phyloP scores from a whole-genome alignment of 2,888 invertebrate species.

The Torymus texanus region DNA sequence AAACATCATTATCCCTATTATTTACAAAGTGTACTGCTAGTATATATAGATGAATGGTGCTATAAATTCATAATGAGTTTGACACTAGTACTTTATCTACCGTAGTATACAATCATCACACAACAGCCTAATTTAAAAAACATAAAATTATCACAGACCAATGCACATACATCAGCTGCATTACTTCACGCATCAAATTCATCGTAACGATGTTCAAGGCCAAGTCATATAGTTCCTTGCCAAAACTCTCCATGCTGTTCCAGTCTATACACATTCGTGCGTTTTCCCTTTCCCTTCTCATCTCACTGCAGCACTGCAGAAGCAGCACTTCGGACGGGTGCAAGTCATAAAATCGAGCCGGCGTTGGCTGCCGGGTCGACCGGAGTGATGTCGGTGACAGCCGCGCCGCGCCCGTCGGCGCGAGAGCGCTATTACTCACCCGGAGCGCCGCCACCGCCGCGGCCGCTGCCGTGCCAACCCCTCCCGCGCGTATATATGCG shows the following conservation, averaged over 20 bases:
- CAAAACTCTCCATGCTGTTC: conserved; percentile 4
- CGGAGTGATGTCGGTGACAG: conserved; percentile 71
- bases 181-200: conserved; percentile 10
- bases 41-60: no score
- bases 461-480: not conserved
- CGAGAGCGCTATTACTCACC: conserved; percentile 67
- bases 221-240: conserved; percentile 20
- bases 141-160: not conserved
- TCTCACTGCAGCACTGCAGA: not conserved
- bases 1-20: no score
- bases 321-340: conserved; percentile 49
- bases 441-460: conserved; percentile 58
- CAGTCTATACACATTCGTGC: not conserved
- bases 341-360: conserved; percentile 70
- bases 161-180: conserved; percentile 30
- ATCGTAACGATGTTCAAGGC: conserved; percentile 35
- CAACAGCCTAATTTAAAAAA: no score
- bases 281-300: conserved; percentile 34
- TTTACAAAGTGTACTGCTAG: no score
- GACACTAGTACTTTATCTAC: no score
- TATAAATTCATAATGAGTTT: no score
- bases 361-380: conserved; percentile 57
- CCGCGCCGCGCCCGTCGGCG: conserved; percentile 50
- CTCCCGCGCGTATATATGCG: not conserved
- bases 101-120: no score